Evolutionary conservation across 2,797 vertebrate genomes (phyloP), one percentile per base, ranked within the genome.

Genomic region (Pitangus sulphuratus): DNA sequence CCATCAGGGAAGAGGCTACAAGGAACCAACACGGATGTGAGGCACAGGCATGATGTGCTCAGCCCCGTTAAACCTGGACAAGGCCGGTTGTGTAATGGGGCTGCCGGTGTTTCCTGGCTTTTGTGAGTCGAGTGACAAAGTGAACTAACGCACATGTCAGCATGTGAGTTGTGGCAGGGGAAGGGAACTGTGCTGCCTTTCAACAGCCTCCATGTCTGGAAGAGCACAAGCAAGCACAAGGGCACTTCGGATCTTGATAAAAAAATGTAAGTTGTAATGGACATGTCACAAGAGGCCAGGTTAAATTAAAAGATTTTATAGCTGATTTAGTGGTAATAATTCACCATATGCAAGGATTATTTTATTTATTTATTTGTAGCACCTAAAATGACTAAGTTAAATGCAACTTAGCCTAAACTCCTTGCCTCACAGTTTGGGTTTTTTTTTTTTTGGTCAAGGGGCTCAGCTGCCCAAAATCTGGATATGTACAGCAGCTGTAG

Each of bases 121-220:
- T 45, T 35, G 8, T 47, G 25, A 17, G 17, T 0, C 3, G 4
- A 21, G 8, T 37, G 42, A 20, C 57, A 56, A 40, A 28, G 9
- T 18, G 24, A 5, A n/a, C 35, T 19, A 3, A 13, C 0, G 12
- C 17, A 26, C 40, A 44, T 26, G 11, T 39, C 31, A 3, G 9
- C 44, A 6, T 6, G 40, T 0, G 0, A 33, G 31, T 28, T 3
- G 2, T 20, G 80, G 20, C 8, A 30, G 21, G 33, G 33, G 26
- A 65, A 47, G 30, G 74, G 56, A 77, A 66, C 37, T 20, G 16
- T 62, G 48, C 53, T 44, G 37, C 20, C 60, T 64, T 70, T 74
- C 60, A 65, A 57, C 39, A 74, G 50, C n/a, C 22, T 37, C 18
- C 0, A 0, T 6, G 4, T 22, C 64, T 35, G n/a, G 20, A 70